These are phyloP conservation scores for Alviniconcha marisindica DNA, from an alignment of 1,140 invertebrate species.

Conservation along the genomic window DNA sequence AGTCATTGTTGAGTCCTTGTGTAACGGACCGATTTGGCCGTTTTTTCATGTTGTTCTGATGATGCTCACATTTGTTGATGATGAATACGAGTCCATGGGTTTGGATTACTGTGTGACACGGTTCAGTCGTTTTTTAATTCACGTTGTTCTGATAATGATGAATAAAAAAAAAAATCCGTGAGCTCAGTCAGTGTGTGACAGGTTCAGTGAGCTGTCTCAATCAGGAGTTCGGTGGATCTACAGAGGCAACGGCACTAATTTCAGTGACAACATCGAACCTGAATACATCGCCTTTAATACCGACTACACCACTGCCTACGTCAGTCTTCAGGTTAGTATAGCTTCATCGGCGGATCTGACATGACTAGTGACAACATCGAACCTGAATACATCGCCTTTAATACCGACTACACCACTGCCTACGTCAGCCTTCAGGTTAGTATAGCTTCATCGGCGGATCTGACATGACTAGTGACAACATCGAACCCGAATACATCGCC, in stretches of 20 bases:
- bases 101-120: too few relatives aligned
- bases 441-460: too few relatives aligned
- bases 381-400: conserved; percentile 56
- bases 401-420: conserved; percentile 49
- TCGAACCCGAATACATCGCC: conserved; percentile 58
- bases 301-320: conserved; percentile 51
- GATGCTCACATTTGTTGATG: too few relatives aligned
- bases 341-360: too few relatives aligned
- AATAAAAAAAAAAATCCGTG: too few relatives aligned
- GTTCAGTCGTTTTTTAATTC: too few relatives aligned
- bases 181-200: neutral
- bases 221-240: conserved; percentile 49
- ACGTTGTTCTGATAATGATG: too few relatives aligned
- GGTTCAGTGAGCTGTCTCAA: conserved; percentile 40
- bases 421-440: conserved; percentile 60
- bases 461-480: conserved; percentile 49
- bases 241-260: conserved; percentile 41
- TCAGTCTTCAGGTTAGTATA: conserved; percentile 56
- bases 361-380: conserved; percentile 52
- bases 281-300: conserved; percentile 53
- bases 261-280: conserved; percentile 55
- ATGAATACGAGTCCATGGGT: too few relatives aligned
- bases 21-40: too few relatives aligned
- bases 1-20: too few relatives aligned
- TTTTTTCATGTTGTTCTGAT: too few relatives aligned